Evolutionary conservation across 2,888 invertebrate genomes (phyloP), one percentile per base, ranked within the genome.

Genomic region (Sminthurinus aureus): DNA sequence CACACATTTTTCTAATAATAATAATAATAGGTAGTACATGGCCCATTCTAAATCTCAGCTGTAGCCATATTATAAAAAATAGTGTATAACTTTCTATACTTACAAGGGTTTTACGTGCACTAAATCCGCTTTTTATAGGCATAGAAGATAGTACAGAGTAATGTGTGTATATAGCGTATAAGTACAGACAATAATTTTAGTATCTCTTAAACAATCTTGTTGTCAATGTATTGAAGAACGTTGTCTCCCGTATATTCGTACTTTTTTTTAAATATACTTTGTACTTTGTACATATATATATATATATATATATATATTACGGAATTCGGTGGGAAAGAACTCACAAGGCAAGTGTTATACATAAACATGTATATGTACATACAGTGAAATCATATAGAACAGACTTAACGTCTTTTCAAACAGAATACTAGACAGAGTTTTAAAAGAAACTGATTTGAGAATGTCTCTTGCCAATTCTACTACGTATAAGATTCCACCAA

Each of bases 401-500:
- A 75, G 50, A 24, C 75, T 50, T 51, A 79, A 79, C 69, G 73
- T 73, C 67, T 26, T 79, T 66, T 51, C 69, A 20, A 69, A 22
- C 24, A n/a, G 50, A 78, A n/a, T 78, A 20, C 24, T 50, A 11
- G 13, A 12, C 24, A 81, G 80, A n/a, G 9, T 81, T 66, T 73
- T 73, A 71, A 71, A 81, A 81, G 20, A 22, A 69, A 71, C 80
- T 81, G 73, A 73, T 58, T 81, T 58, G 52, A 52, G 58, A 71
- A 71, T 71, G 2, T 13, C 80, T 73, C 73, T 18, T 81, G 73
- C 71, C 73, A 71, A 69, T 73, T 69, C 13, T 38, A 8, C 80
- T 67, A 66, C 67, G 11, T 51, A 69, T 24, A 67, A 69, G n/a
- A 67, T 69, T 50, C 67, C 79, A 79, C 38, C 79, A 79, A 20